These are phyloP conservation scores for Tenebrio molitor DNA, from an alignment of 1,140 invertebrate species.

Conservation along the genomic window DNA sequence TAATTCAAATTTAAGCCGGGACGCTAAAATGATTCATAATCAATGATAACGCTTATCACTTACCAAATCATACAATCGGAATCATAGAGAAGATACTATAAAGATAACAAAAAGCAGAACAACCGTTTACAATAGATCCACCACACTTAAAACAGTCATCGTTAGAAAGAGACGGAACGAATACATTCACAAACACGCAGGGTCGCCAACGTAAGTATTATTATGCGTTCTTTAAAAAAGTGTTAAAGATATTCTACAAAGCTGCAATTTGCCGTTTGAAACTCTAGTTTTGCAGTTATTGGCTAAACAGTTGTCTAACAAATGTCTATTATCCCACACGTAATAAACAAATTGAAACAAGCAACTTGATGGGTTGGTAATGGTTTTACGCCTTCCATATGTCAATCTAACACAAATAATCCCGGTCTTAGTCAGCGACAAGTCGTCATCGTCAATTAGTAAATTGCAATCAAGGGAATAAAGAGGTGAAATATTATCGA, in stretches of 20 bases:
- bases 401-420: background rate
- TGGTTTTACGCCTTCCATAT: constrained; percentile 24
- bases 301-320: background rate
- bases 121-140: constrained; percentile 11
- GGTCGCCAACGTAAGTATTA: background rate
- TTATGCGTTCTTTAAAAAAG: background rate
- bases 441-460: constrained; percentile 12
- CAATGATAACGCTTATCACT: constrained; percentile 29
- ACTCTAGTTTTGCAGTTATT: constrained; percentile 7
- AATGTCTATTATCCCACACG: constrained; percentile 1
- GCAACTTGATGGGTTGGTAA: constrained; percentile 7
- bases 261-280: background rate
- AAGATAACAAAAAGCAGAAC: constrained; percentile 24
- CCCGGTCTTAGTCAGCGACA: constrained; percentile 6
- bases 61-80: constrained; percentile 40
- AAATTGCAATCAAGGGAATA: no score
- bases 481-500: no score
- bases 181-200: constrained; percentile 15
- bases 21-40: background rate
- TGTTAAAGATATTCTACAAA: background rate
- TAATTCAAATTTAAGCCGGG: constrained; percentile 13
- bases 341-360: constrained; percentile 21
- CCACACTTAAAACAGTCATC: constrained; percentile 29
- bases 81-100: constrained; percentile 25
- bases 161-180: constrained; percentile 37